These are phyloP conservation scores for Xyliphius kryptos DNA, from an alignment of 2,113 vertebrate species.

Conservation along the genomic window DNA sequence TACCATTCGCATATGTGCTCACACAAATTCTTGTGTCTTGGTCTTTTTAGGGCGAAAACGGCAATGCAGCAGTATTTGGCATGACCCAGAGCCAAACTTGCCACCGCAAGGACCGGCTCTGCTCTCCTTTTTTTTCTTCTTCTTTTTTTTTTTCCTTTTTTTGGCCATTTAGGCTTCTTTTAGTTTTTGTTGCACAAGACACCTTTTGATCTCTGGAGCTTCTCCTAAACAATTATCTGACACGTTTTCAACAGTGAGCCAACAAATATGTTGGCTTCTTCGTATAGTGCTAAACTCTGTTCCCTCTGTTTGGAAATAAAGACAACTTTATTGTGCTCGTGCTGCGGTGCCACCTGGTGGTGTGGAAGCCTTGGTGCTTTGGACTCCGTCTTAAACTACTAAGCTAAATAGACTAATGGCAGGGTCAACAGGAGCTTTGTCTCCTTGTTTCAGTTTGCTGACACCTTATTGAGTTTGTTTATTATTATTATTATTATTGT, in stretches of 20 bases:
- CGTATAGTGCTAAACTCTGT: constrained; percentile 33
- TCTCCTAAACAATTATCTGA: constrained; percentile 5
- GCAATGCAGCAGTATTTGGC: constrained; percentile 97
- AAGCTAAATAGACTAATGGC: no score
- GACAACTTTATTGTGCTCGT: no score
- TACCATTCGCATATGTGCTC: no score
- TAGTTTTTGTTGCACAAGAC: constrained; percentile 63
- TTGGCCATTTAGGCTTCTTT: constrained; percentile 39
- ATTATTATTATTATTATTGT: no score
- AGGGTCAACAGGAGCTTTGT: no score
- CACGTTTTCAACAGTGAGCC: constrained; percentile 16
- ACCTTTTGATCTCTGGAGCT: constrained; percentile 46
- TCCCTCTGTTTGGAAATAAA: no score
- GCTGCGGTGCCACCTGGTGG: no score
- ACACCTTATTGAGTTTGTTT: no score
- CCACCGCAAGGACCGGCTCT: constrained; percentile 36
- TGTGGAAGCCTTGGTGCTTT: no score
- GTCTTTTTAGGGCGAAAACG: neutral
- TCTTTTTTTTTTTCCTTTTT: neutral
- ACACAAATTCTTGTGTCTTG: no score
- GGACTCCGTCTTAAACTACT: no score
- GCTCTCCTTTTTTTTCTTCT: constrained; percentile 14
- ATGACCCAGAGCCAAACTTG: constrained; percentile 70
- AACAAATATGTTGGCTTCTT: constrained; percentile 14
- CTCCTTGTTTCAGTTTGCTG: no score